Conservation (phyloP, 2,113 vertebrate genomes). For the Hyla sarda region DNA sequence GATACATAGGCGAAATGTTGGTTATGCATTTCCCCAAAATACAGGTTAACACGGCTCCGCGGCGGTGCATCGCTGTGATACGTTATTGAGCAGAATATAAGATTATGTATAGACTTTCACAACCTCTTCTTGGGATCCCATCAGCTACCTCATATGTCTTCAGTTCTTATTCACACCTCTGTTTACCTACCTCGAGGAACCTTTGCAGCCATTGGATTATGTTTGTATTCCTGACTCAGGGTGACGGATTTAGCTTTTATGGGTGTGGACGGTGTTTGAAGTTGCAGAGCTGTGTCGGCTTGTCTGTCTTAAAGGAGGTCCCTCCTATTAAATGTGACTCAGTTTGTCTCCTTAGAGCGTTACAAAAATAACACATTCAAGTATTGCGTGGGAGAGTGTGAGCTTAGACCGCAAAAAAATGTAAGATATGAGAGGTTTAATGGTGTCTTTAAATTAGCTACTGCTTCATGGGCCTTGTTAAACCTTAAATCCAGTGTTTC, state of each 20-base stretch:
- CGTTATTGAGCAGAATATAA: neutral
- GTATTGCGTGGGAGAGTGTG: constrained; percentile 21
- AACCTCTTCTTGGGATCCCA: neutral
- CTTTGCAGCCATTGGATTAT: neutral
- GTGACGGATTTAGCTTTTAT: neutral
- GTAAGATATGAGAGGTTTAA: neutral
- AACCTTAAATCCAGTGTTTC: too few species aligned
- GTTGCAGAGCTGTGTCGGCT: constrained; percentile 39
- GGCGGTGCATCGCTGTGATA: too few species aligned
- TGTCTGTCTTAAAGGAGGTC: constrained; percentile 35
- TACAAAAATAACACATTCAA: constrained; percentile 28
- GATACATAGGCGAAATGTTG: neutral
- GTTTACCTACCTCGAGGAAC: constrained; percentile 40
- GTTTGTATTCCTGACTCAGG: constrained; percentile 20
- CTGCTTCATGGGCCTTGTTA: neutral
- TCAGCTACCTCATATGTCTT: neutral
- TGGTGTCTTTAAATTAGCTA: neutral
- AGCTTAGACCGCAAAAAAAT: neutral
- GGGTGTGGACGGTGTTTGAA: constrained; percentile 23
- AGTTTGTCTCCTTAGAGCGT: neutral
- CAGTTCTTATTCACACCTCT: constrained; percentile 31
- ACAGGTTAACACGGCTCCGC: too few species aligned
- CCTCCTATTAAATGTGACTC: constrained; percentile 34
- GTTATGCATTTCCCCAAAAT: neutral
- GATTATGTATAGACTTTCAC: neutral